Evolutionary conservation across 1,140 invertebrate genomes (phyloP), one percentile per base, ranked within the genome.

Genomic region (Orchesella cincta): DNA sequence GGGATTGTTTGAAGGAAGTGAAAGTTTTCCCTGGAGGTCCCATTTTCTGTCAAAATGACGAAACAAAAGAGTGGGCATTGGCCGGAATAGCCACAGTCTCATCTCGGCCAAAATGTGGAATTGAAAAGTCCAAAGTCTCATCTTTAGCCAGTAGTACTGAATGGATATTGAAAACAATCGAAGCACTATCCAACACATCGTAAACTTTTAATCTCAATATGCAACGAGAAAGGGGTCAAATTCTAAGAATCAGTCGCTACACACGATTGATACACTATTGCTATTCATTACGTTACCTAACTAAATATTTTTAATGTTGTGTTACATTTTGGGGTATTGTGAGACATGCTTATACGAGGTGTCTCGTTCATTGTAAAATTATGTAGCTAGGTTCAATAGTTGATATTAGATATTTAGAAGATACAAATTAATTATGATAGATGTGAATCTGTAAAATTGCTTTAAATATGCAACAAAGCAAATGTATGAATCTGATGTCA

Each of bases 101-200:
- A 20, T 76, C 78, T 14, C 34, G 77, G 26, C 81, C 81, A 26
- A 82, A 82, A 80, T 82, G 81, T 78, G 81, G 81, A 5, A 80
- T 82, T 46, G 81, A 82, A 35, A 80, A 79, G 57, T 80, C 76
- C 36, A 36, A 76, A 64, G 70, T 80, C 1, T 77, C 79, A 2
- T 67, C 79, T 8, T 51, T 82, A 18, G 70, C 62, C 20, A 77
- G 77, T 67, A 80, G 79, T 73, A 82, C 81, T 20, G 81, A 82
- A 74, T 82, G 81, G 81, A 82, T 82, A 52, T 64, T 82, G 20
- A 82, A 82, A 74, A 82, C 81, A 35, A 80, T 82, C 26, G 81
- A 82, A 76, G 81, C 78, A 16, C 51, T 82, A 28, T 78, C 78
- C 1, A 79, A 78, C 46, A 14, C 33, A 8, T 12, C 73, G 12